Base-by-base conservation (phyloP, 2,888 invertebrate genomes). In the Xestia c-nigrum region DNA sequence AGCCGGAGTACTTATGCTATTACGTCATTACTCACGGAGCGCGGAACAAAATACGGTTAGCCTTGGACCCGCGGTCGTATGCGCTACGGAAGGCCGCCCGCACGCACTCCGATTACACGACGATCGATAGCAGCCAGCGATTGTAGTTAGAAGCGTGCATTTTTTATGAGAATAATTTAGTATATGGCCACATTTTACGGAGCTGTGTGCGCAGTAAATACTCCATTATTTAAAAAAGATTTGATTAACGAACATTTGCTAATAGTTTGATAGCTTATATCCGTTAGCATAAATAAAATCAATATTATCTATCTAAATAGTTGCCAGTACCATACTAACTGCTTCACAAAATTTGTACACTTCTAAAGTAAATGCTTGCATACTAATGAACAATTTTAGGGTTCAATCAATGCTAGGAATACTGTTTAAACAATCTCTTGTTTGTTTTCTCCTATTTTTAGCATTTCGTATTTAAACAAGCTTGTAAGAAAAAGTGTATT, bases 21-120 rank as follows among this genome's bases (percentile, higher is more conserved):
- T 90, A 94, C 95, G 96, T 96, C 92, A 96, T 93, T 94, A 94
- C 94, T 94, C 90, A 86, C 91, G 92, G 91, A 91, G 94, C 93
- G 94, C 94, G 94, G 95, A 95, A 95, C 95, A 93, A 95, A 95
- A 95, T 95, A 94, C 92, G 89, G 88, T 90, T 94, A 94, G 94
- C 96, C 96, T 96, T 96, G 96, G 92, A 92, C 90, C 88, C 87
- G 89, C 90, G 89, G 91, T 91, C 93, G 93, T 91, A 93, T 93
- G 93, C 94, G 94, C 91, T 81, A 78, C 84, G 81, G 89, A 91
- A 92, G 91, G 92, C 88, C 87, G 89, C 50, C 84, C 86, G 71
- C 89, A 87, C 86, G 87, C 91, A 87, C 76, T 86, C 85, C 87
- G 89, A 89, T 84, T 87, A 81, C 81, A 77, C 85, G 78, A 84